Percentiles rank a stretch among this genome's conserved stretches.
phyloP scores from a whole-genome alignment of 2,113 vertebrate species.

The Ammodytes marinus region DNA sequence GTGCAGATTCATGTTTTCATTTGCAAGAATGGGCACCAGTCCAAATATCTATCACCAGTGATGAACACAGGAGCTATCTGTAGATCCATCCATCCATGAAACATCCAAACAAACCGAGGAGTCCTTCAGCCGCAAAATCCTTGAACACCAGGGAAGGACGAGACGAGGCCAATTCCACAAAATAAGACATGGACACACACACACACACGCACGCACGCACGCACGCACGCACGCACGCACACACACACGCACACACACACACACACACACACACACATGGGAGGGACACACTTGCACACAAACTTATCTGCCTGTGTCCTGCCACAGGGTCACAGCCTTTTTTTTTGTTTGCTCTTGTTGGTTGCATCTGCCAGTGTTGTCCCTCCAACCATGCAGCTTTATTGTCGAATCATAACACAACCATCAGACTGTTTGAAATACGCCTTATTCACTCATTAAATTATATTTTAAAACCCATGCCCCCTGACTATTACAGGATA shows the following conservation, averaged over 20 bases:
- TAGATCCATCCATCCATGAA: not conserved
- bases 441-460: constrained; percentile 9
- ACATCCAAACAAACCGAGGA: constrained; percentile 30
- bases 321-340: not conserved
- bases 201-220: not conserved
- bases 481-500: constrained; percentile 6
- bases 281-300: constrained; percentile 2
- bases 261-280: not conserved
- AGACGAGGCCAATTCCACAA: constrained; percentile 50
- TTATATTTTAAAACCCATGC: not conserved
- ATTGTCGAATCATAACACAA: not conserved
- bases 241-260: constrained; percentile 6
- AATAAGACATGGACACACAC: not conserved
- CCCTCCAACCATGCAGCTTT: not conserved
- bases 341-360: not conserved
- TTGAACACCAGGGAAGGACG: constrained; percentile 52
- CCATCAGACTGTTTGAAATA: constrained; percentile 4
- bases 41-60: constrained; percentile 16
- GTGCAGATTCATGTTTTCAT: constrained; percentile 11
- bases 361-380: not conserved
- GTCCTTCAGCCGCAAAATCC: constrained; percentile 63
- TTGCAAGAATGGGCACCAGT: constrained; percentile 18
- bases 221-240: not conserved
- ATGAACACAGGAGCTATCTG: constrained; percentile 12
- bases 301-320: constrained; percentile 1